Conservation (phyloP, 2,888 invertebrate genomes). For the Pandemis corylana region DNA sequence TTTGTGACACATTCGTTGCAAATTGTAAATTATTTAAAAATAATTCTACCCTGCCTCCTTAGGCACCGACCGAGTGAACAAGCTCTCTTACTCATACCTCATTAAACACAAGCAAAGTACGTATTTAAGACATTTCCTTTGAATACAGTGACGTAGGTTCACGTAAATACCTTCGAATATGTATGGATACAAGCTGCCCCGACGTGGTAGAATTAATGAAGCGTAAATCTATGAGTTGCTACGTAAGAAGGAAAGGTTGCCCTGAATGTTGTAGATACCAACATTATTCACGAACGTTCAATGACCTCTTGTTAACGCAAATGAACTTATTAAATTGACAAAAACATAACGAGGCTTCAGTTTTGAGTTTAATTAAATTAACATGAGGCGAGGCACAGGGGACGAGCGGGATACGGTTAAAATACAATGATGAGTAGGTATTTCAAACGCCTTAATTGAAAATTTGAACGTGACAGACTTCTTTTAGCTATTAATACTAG, state of each 20-base stretch:
- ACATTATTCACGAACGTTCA: slow-evolving; percentile 15
- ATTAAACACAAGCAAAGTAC: slow-evolving; percentile 5
- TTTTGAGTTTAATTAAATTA: neutral
- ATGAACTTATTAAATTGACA: neutral
- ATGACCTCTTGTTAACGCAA: slow-evolving; percentile 12
- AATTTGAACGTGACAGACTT: no score
- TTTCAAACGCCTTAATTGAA: no score
- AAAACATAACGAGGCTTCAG: slow-evolving; percentile 8
- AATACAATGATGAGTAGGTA: no score
- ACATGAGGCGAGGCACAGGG: neutral
- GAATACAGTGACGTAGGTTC: slow-evolving; percentile 6
- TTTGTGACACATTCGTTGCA: no score
- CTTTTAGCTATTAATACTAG: no score
- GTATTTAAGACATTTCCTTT: slow-evolving; percentile 5
- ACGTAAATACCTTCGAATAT: slow-evolving; percentile 28
- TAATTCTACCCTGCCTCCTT: neutral
- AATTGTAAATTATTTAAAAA: neutral
- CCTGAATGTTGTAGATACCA: slow-evolving; percentile 8
- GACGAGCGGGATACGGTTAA: no score
- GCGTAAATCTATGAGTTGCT: slow-evolving; percentile 21
- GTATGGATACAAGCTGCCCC: neutral
- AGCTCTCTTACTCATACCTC: neutral
- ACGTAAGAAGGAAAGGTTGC: slow-evolving; percentile 16
- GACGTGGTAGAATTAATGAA: slow-evolving; percentile 18
- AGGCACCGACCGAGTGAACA: neutral